Conservation (phyloP, 1,140 invertebrate genomes). For the Bombus fervidus region DNA sequence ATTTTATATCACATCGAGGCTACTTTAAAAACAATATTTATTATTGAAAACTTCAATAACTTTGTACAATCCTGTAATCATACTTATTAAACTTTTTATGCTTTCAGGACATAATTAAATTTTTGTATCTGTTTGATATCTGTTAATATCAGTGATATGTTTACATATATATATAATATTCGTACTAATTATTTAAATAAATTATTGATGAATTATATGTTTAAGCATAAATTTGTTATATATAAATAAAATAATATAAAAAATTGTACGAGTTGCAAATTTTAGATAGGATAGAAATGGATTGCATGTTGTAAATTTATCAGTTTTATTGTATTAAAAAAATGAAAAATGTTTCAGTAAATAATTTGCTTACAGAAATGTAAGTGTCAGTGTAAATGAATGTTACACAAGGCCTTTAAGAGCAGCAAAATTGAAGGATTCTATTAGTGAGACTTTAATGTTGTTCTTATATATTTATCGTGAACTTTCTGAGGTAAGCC, state of each 20-base stretch:
- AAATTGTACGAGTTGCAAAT: background rate
- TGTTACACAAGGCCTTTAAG: constrained; percentile 78
- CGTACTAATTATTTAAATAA: background rate
- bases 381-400: constrained; percentile 74
- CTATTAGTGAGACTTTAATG: constrained; percentile 79
- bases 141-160: background rate
- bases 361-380: constrained; percentile 75
- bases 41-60: background rate
- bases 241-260: background rate
- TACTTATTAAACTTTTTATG: background rate
- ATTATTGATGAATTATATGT: background rate
- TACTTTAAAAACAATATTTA: background rate
- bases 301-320: background rate
- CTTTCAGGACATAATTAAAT: background rate
- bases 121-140: background rate
- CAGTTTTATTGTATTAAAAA: background rate
- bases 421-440: constrained; percentile 79
- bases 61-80: background rate
- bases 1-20: background rate
- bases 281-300: background rate
- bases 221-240: background rate
- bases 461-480: constrained; percentile 80
- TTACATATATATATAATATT: background rate
- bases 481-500: constrained; percentile 77
- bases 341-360: background rate